Conservation (phyloP, 2,888 invertebrate species). For the Ptychoptera albimana region DNA sequence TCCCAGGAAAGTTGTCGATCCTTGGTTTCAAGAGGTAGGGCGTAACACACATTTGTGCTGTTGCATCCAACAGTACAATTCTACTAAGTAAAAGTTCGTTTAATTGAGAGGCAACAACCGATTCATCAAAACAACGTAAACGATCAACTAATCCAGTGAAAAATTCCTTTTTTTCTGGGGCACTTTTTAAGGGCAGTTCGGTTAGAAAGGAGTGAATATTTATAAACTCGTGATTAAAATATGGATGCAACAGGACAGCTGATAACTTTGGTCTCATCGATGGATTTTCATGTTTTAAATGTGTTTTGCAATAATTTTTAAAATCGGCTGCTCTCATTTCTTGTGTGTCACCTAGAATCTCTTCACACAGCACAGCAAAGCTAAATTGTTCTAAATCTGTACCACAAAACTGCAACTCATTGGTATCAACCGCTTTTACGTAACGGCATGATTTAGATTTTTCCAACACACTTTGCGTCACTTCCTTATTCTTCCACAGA, state of each 20-base stretch:
- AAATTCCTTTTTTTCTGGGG: conserved; percentile 60
- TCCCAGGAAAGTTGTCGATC: conserved; percentile 31
- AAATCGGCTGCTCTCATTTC: conserved; percentile 43
- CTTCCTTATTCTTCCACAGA: conserved; percentile 49
- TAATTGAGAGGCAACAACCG: conserved; percentile 66
- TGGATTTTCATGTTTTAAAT: conserved; percentile 49
- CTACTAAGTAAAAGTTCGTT: conserved; percentile 63
- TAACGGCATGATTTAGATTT: conserved; percentile 53
- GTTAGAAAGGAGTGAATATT: conserved; percentile 66
- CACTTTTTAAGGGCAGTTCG: conserved; percentile 64
- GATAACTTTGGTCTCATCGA: conserved; percentile 49
- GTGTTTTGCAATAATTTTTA: conserved; percentile 48
- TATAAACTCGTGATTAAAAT: conserved; percentile 76
- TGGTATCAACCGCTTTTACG: conserved; percentile 52
- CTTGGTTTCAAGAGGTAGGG: conserved; percentile 36
- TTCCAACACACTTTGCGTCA: conserved; percentile 46
- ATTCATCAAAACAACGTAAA: conserved; percentile 58
- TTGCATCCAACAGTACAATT: conserved; percentile 67
- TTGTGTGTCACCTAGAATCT: conserved; percentile 54
- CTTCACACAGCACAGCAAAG: conserved; percentile 58
- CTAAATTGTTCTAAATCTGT: conserved; percentile 60
- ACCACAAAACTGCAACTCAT: conserved; percentile 39
- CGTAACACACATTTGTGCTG: conserved; percentile 43
- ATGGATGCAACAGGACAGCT: conserved; percentile 50
- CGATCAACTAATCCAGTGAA: conserved; percentile 54